Evolutionary conservation across 1,140 invertebrate genomes (phyloP).

Genomic region (Piezodorus guildinii): DNA sequence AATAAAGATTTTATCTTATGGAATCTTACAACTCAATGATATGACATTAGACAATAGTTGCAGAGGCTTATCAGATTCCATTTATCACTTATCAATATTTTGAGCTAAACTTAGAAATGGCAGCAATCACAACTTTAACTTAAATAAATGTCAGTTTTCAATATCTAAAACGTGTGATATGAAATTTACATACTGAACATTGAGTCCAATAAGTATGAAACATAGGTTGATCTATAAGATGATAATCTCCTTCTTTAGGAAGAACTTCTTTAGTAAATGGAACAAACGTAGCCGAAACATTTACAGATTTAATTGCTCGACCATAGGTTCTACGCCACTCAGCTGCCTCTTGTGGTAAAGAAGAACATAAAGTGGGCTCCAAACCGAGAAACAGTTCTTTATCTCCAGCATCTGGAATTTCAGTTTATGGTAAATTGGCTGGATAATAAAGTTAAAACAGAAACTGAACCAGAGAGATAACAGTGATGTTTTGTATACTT

Average conservation of each 20-base stretch:
- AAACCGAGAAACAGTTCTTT: slow-evolving; percentile 72
- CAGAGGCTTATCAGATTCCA: too few relatives aligned
- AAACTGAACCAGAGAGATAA: slow-evolving; percentile 23
- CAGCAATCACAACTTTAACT: too few relatives aligned
- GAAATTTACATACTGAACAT: slow-evolving; percentile 58
- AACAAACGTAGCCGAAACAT: slow-evolving; percentile 72
- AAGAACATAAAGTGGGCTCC: slow-evolving; percentile 58
- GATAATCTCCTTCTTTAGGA: slow-evolving; percentile 55
- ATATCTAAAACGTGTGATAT: not conserved
- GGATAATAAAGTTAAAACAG: slow-evolving; percentile 13
- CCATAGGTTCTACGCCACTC: slow-evolving; percentile 84
- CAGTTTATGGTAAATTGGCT: slow-evolving; percentile 29
- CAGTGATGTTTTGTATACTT: slow-evolving; percentile 30
- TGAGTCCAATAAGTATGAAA: slow-evolving; percentile 94
- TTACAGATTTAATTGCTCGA: slow-evolving; percentile 66
- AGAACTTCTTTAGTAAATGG: slow-evolving; percentile 61
- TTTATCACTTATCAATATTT: too few relatives aligned
- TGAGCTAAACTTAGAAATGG: too few relatives aligned
- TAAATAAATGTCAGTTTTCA: too few relatives aligned
- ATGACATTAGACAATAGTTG: too few relatives aligned
- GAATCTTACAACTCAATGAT: too few relatives aligned
- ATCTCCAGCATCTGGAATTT: slow-evolving; percentile 69
- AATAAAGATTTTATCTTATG: too few relatives aligned
- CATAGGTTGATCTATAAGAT: slow-evolving; percentile 72
- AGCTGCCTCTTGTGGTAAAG: slow-evolving; percentile 69